Conservation (phyloP, 2,113 vertebrate species). For the Clarias magur region DNA sequence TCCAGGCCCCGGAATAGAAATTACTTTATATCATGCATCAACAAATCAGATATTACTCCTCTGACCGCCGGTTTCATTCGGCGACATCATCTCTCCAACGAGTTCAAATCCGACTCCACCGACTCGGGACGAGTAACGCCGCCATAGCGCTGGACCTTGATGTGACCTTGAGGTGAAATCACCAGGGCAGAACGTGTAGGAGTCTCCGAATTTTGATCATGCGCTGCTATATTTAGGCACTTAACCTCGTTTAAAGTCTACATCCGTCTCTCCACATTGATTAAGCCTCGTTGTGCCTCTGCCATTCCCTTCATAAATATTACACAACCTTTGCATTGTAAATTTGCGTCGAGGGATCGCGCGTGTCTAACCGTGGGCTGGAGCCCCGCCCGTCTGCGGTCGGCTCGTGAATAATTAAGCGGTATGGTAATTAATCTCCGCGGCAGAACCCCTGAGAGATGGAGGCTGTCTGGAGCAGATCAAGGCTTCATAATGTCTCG, state of each 20-base stretch:
- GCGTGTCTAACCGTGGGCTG: constrained; percentile 40
- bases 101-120: not conserved
- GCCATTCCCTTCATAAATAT: constrained; percentile 57
- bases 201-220: not conserved
- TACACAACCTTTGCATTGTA: constrained; percentile 54
- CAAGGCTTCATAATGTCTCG: not conserved
- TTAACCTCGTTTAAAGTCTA: not conserved
- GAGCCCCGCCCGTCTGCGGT: constrained; percentile 39
- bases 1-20: not conserved
- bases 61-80: not conserved
- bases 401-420: constrained; percentile 56
- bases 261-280: not conserved
- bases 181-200: not conserved
- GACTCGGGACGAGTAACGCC: not conserved
- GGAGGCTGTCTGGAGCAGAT: constrained; percentile 23
- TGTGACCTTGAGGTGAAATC: not conserved
- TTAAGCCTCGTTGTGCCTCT: constrained; percentile 39
- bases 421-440: constrained; percentile 55
- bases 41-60: not conserved
- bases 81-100: not conserved
- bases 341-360: constrained; percentile 52
- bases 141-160: not conserved
- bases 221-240: not conserved
- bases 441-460: constrained; percentile 7
- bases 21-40: not conserved